A percentile compares a stretch with the other conserved stretches of the same genome.
Evolutionary conservation across 2,888 invertebrate genomes (phyloP).

Genomic region (Malthinus flaveolus): DNA sequence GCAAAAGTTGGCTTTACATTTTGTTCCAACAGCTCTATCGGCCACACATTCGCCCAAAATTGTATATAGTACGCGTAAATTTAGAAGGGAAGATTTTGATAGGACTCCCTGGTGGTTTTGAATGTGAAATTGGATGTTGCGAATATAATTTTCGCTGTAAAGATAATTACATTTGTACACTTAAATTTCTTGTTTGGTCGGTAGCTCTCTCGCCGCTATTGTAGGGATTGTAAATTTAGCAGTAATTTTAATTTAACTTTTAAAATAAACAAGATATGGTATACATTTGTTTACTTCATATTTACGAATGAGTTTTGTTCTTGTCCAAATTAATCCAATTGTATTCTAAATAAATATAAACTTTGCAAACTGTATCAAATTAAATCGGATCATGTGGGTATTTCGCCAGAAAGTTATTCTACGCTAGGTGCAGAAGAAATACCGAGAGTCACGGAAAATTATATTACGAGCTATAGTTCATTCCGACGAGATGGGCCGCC

Average conservation of each 20-base stretch:
- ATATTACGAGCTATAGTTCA: too few species aligned
- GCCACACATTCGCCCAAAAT: slow-evolving; percentile 17
- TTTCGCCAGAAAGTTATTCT: too few species aligned
- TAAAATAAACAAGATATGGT: slow-evolving; percentile 12
- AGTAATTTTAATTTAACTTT: slow-evolving; percentile 21
- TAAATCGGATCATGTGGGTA: too few species aligned
- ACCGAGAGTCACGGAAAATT: too few species aligned
- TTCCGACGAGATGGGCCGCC: too few species aligned
- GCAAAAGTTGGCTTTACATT: slow-evolving; percentile 14
- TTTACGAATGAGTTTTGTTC: not conserved
- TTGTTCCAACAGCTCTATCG: slow-evolving; percentile 6
- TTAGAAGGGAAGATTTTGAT: slow-evolving; percentile 32
- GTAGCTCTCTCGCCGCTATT: slow-evolving; percentile 10
- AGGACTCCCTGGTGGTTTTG: slow-evolving; percentile 28
- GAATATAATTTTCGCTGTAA: slow-evolving; percentile 30
- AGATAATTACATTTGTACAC: slow-evolving; percentile 30
- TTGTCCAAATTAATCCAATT: too few species aligned
- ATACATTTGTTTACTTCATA: not conserved
- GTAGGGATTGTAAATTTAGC: slow-evolving; percentile 18
- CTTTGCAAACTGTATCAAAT: too few species aligned
- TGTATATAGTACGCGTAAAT: slow-evolving; percentile 28
- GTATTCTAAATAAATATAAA: too few species aligned
- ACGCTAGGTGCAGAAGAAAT: too few species aligned
- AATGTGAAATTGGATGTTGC: slow-evolving; percentile 32
- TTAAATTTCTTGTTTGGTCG: slow-evolving; percentile 25